phyloP scores from a whole-genome alignment of 2,797 vertebrate genomes.

The Schizopygopsis pylzovi region DNA sequence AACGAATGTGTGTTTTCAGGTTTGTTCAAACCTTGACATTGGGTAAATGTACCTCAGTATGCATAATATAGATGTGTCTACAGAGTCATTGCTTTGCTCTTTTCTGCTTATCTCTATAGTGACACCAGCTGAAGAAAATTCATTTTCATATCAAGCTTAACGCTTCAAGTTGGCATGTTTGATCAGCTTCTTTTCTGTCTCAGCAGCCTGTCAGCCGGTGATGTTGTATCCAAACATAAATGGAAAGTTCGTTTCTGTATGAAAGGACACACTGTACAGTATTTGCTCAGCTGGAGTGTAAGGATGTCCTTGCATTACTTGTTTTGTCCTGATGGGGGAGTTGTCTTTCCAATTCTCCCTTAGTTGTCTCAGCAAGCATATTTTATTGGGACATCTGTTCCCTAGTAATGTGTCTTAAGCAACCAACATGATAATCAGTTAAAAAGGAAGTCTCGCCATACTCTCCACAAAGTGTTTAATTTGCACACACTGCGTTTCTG shows the following conservation, averaged over 20 bases:
- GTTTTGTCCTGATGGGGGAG: constrained; percentile 57
- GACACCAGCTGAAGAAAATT: constrained; percentile 28
- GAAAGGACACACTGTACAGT: neutral
- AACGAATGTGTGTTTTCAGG: neutral
- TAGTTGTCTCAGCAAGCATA: neutral
- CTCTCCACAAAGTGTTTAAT: constrained; percentile 39
- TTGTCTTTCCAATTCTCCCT: constrained; percentile 51
- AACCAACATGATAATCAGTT: constrained; percentile 48
- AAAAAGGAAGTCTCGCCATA: constrained; percentile 27
- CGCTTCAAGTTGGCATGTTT: constrained; percentile 7
- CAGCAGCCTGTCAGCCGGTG: neutral
- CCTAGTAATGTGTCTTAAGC: constrained; percentile 42
- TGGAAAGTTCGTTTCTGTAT: constrained; percentile 3
- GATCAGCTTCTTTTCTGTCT: neutral
- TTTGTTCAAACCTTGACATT: constrained; percentile 2
- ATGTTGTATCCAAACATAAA: constrained; percentile 17
- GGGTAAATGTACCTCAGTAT: constrained; percentile 2
- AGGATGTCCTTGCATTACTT: constrained; percentile 15
- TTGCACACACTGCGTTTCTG: constrained; percentile 29
- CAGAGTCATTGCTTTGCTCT: constrained; percentile 1
- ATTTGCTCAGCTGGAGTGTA: neutral
- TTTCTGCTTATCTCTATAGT: neutral
- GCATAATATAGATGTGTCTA: constrained; percentile 21
- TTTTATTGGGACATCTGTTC: constrained; percentile 28
- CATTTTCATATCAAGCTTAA: constrained; percentile 18